Conservation (phyloP, 2,113 vertebrate genomes). For the Colius striatus region DNA sequence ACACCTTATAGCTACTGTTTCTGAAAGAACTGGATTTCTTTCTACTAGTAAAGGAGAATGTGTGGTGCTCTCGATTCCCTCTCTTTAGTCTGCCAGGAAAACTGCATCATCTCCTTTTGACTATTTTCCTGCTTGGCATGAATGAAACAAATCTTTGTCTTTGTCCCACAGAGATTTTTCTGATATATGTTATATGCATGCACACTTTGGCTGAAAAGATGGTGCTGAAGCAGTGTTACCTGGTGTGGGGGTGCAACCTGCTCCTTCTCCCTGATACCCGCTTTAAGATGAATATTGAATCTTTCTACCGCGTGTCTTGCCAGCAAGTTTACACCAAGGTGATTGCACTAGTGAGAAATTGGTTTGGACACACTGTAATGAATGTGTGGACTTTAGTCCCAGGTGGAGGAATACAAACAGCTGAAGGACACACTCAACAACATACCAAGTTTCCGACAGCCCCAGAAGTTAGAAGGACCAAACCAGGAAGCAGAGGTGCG, state of each 20-base stretch:
- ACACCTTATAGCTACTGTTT: neutral
- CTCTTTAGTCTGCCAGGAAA: conserved; percentile 36
- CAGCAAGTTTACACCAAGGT: neutral
- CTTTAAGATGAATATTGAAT: neutral
- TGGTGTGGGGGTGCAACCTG: conserved; percentile 18
- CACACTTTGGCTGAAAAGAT: conserved; percentile 51
- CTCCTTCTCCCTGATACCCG: neutral
- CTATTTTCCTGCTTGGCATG: conserved; percentile 67
- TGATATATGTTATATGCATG: conserved; percentile 70
- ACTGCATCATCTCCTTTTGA: conserved; percentile 46
- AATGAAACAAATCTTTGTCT: conserved; percentile 63
- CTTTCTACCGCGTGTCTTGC: neutral
- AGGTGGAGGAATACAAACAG: conserved; percentile 91
- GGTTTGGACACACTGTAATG: neutral
- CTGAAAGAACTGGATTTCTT: neutral
- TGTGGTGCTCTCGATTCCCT: neutral
- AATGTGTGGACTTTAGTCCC: conserved; percentile 78
- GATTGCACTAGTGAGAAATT: neutral
- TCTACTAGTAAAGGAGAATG: neutral
- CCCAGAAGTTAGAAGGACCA: conserved; percentile 43
- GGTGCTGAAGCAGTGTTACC: conserved; percentile 17
- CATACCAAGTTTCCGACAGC: conserved; percentile 76
- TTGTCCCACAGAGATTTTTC: conserved; percentile 53
- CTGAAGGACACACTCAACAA: conserved; percentile 87
- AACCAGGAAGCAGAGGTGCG: neutral